phyloP scores from a whole-genome alignment of 2,797 vertebrate genomes.

The Anomalospiza imberbis region DNA sequence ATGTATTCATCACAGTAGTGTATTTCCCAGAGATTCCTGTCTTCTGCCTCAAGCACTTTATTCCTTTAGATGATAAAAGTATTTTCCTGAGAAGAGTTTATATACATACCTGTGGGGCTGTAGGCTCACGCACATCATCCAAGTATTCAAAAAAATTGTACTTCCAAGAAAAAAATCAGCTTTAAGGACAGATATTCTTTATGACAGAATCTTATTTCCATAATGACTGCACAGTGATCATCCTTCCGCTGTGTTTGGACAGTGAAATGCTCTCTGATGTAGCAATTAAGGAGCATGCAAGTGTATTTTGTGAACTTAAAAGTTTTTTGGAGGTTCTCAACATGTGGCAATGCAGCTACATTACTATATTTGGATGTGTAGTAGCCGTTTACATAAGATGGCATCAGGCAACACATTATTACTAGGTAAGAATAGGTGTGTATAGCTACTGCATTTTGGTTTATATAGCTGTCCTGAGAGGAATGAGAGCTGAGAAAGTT shows the following conservation, averaged over 20 bases:
- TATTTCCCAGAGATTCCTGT: constrained; percentile 52
- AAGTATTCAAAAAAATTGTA: neutral
- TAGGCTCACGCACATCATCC: neutral
- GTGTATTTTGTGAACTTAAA: neutral
- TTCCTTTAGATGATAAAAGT: constrained; percentile 53
- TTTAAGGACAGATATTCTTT: neutral
- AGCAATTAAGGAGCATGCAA: neutral
- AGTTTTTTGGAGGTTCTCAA: neutral
- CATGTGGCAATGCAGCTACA: neutral
- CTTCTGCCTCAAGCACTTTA: constrained; percentile 53
- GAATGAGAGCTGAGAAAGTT: neutral
- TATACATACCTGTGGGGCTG: neutral
- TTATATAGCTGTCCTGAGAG: neutral
- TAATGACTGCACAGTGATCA: neutral
- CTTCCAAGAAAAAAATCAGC: neutral
- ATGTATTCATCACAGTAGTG: constrained; percentile 56
- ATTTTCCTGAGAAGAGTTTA: constrained; percentile 49
- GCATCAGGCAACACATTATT: neutral
- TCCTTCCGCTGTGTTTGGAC: neutral
- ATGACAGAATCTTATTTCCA: neutral
- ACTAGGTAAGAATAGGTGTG: neutral
- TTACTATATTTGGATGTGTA: neutral
- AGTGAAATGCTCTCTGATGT: neutral
- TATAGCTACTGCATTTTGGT: neutral
- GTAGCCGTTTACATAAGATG: neutral